A percentile compares a stretch with the other conserved stretches of the same genome.
These are phyloP conservation scores for Bombyx huttoni DNA, from an alignment of 2,888 invertebrate species.

Conservation along the genomic window DNA sequence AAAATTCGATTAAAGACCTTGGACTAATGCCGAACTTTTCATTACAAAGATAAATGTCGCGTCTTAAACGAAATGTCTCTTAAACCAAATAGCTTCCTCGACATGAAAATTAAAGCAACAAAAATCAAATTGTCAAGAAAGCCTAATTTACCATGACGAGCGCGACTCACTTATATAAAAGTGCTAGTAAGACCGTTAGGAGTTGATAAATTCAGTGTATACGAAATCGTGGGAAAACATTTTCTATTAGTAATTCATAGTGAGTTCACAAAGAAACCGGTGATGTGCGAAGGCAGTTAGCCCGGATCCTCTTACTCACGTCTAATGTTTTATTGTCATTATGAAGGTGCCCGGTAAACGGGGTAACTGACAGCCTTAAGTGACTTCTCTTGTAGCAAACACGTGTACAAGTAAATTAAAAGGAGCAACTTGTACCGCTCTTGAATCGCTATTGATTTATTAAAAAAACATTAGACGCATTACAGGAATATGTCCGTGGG, in stretches of 20 bases:
- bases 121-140: too few species aligned
- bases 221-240: slow-evolving; percentile 11
- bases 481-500: too few species aligned
- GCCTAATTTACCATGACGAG: too few species aligned
- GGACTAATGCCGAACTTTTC: too few species aligned
- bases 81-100: too few species aligned
- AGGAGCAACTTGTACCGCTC: slow-evolving; percentile 11
- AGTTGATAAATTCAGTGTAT: background rate
- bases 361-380: slow-evolving; percentile 21
- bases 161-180: background rate
- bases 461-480: too few species aligned
- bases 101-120: too few species aligned
- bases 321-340: slow-evolving; percentile 27
- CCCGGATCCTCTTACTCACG: slow-evolving; percentile 56
- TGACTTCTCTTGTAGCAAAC: slow-evolving; percentile 48
- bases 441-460: background rate
- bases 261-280: background rate
- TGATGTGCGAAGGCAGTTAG: slow-evolving; percentile 35
- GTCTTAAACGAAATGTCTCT: too few species aligned
- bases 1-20: too few species aligned
- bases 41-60: too few species aligned
- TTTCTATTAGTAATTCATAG: background rate
- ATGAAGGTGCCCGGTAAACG: slow-evolving; percentile 1
- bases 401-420: slow-evolving; percentile 34
- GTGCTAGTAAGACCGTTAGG: background rate